Conservation (phyloP, 2,797 vertebrate genomes). For the Micromesistius poutassou region DNA sequence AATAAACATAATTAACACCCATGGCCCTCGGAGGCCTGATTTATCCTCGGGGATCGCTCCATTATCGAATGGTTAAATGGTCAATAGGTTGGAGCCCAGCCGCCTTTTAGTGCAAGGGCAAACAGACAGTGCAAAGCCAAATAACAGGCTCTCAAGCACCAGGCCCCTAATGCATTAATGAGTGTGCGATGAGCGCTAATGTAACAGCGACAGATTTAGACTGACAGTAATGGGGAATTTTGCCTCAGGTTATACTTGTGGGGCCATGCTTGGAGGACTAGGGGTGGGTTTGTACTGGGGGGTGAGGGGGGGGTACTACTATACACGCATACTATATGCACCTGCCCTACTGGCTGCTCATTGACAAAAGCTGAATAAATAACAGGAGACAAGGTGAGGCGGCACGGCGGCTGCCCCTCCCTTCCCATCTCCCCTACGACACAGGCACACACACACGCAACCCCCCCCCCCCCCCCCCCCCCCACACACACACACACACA, state of each 20-base stretch:
- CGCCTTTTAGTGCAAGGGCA: constrained; percentile 66
- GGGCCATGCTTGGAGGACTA: constrained; percentile 14
- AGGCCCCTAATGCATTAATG: constrained; percentile 85
- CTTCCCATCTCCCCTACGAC: constrained; percentile 28
- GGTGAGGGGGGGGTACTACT: constrained; percentile 22
- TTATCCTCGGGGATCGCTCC: constrained; percentile 55
- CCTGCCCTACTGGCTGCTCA: constrained; percentile 77
- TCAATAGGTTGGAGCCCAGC: constrained; percentile 62
- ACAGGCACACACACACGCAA: constrained; percentile 42
- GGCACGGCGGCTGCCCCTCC: constrained; percentile 41
- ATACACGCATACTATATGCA: constrained; percentile 44
- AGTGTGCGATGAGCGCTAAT: constrained; percentile 79
- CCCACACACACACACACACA: neutral
- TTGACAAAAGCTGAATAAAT: constrained; percentile 81
- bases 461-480: too few species aligned
- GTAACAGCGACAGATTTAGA: constrained; percentile 77
- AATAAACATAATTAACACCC: constrained; percentile 20
- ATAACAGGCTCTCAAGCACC: constrained; percentile 72
- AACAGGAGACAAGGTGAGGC: constrained; percentile 89
- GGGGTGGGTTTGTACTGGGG: neutral
- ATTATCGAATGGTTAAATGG: constrained; percentile 71
- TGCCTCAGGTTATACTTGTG: constrained; percentile 80
- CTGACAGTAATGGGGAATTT: constrained; percentile 96
- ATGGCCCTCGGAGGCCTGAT: constrained; percentile 29
- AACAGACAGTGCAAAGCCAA: constrained; percentile 59